Evolutionary conservation across 1,140 invertebrate genomes (phyloP), one percentile per base, ranked within the genome.

Genomic region (Monomorium pharaonis): DNA sequence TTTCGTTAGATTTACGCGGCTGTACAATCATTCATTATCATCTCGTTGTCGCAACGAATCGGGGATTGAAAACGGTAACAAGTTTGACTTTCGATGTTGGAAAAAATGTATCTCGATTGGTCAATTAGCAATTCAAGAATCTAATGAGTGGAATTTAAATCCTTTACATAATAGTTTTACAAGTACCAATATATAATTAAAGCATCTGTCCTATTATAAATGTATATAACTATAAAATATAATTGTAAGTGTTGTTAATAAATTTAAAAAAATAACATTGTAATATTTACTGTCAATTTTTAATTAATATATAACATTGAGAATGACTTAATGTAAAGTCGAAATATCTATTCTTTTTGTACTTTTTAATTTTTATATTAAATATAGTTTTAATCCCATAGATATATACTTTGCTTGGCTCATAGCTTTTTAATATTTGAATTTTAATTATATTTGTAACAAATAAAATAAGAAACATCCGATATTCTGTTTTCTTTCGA

Each of bases 1-100:
- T 51, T 51, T 80, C 14, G 42, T 85, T 67, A 75, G 33, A 18
- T 54, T 83, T 65, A 44, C 37, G n/a, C 18, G 37, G 69, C n/a
- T n/a, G 60, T 70, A 67, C 49, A 63, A 51, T 65, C 24, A 18
- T 44, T 75, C 49, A 54, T 78, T 37, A 44, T 60, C n/a, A 21
- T 30, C 37, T 60, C 67, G 14, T 18, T 63, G 10, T 81, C 24
- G 65, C 67, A 9, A 60, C 18, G 60, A 47, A 47, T 44, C 33
- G n/a, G 33, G 12, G 10, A 56, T 83, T 67, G 14, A 70, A 47
- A 72, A 51, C n/a, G 24, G 0, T 33, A 49, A 24, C 18, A 47
- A 44, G 37, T 44, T 72, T 37, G n/a, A 30, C 4, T 27, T 63
- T 65, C 58, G 47, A 83, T 42, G 65, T 42, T 56, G 18, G 1